These are phyloP conservation scores for Podarcis muralis DNA, from an alignment of 2,113 vertebrate species.

Conservation along the genomic window DNA sequence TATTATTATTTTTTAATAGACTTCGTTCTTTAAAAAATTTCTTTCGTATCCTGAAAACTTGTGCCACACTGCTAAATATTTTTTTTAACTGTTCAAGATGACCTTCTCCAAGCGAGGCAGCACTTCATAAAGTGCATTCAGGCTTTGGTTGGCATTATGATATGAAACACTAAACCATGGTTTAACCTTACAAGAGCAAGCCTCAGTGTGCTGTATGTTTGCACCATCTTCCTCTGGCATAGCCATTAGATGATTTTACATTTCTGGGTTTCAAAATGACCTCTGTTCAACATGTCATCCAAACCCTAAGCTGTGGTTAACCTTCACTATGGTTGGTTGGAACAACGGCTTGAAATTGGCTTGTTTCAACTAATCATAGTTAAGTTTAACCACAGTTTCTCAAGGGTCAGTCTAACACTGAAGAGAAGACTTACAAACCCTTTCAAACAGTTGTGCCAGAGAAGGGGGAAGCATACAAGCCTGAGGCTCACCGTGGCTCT, in stretches of 20 bases:
- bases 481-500: neutral
- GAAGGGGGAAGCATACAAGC: neutral
- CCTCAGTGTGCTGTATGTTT: neutral
- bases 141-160: neutral
- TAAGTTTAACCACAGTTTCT: neutral
- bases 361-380: neutral
- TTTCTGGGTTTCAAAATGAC: neutral
- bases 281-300: neutral
- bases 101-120: constrained; percentile 18
- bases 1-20: constrained; percentile 63
- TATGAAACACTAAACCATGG: neutral
- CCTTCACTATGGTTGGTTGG: neutral
- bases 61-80: constrained; percentile 41
- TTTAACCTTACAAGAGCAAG: neutral
- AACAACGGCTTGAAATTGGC: neutral
- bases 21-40: constrained; percentile 60
- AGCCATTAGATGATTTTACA: neutral
- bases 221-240: neutral
- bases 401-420: neutral
- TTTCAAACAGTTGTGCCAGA: neutral
- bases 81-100: constrained; percentile 28
- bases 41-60: constrained; percentile 33
- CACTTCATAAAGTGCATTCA: constrained; percentile 33
- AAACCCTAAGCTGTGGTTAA: neutral
- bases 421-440: neutral